Evolutionary conservation across 92 coral and sea anemone species (phyloP).

Genomic region (Heliopora coerulea): DNA sequence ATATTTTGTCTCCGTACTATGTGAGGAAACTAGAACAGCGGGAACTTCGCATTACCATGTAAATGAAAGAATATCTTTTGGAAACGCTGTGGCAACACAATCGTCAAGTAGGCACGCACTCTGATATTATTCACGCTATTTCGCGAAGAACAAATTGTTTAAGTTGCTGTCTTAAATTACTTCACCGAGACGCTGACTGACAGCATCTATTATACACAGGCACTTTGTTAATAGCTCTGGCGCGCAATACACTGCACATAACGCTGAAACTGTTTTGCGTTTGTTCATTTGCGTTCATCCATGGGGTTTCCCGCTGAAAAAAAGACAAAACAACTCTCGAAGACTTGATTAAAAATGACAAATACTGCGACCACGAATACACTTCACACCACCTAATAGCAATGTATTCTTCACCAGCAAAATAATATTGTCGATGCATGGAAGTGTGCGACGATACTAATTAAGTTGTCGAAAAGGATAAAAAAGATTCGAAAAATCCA

Average conservation of each 20-base stretch:
- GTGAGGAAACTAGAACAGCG: conserved; percentile 35
- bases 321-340: conserved; percentile 34
- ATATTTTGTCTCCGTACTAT: conserved; percentile 4
- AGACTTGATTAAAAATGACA: conserved; percentile 43
- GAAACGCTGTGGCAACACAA: not conserved
- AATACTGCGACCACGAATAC: conserved; percentile 27
- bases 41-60: conserved; percentile 23
- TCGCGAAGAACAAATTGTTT: not conserved
- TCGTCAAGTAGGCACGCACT: not conserved
- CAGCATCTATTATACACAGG: not conserved
- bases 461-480: not conserved
- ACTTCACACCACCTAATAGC: not conserved
- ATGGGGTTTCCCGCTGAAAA: conserved; percentile 39
- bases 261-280: not conserved
- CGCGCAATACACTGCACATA: not conserved
- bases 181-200: not conserved
- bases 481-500: too few relatives aligned
- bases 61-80: conserved; percentile 1
- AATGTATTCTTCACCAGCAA: not conserved
- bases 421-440: too few relatives aligned
- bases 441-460: too few relatives aligned
- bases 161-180: too few relatives aligned
- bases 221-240: not conserved
- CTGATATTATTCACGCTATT: not conserved
- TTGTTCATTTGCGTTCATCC: conserved; percentile 20